Percentiles rank a stretch among this genome's conserved stretches.
phyloP scores from a whole-genome alignment of 2,888 invertebrate species.

The Gryllus longicercus region DNA sequence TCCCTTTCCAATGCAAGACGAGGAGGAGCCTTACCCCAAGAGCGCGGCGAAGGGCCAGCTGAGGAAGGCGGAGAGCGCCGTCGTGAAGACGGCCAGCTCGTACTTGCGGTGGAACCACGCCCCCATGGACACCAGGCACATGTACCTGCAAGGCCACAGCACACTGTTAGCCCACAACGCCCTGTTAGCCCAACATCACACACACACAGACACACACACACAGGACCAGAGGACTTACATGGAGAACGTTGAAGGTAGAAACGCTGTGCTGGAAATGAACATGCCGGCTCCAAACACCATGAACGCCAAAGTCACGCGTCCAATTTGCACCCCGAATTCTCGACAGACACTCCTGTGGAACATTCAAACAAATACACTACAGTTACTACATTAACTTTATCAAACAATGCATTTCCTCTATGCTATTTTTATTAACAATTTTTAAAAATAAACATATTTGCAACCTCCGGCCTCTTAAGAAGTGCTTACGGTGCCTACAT shows the following conservation, averaged over 20 bases:
- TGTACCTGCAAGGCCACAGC: slow-evolving; percentile 53
- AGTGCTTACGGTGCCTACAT: no score
- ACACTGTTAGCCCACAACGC: background rate
- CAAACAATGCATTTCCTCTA: no score
- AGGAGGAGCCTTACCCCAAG: slow-evolving; percentile 59
- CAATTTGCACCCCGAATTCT: slow-evolving; percentile 86
- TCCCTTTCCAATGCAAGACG: no score
- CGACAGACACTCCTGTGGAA: slow-evolving; percentile 75
- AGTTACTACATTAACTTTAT: no score
- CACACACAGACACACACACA: no score
- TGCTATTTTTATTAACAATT: no score
- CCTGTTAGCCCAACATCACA: background rate
- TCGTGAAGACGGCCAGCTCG: slow-evolving; percentile 74
- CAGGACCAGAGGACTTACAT: slow-evolving; percentile 51
- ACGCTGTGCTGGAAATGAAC: slow-evolving; percentile 82
- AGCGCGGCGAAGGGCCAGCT: slow-evolving; percentile 98
- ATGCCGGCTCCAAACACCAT: slow-evolving; percentile 84
- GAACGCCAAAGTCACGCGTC: slow-evolving; percentile 75
- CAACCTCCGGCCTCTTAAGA: no score
- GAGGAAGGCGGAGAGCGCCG: slow-evolving; percentile 73
- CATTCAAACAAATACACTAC: background rate
- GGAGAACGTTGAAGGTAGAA: slow-evolving; percentile 93
- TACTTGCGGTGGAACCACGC: slow-evolving; percentile 85
- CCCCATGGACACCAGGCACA: slow-evolving; percentile 77
- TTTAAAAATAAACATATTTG: no score